Percentiles rank a stretch among this genome's conserved stretches.
Conservation (phyloP, 1,140 invertebrate species). For the Drosophila melanogaster region Release_6_plus_ISO1_MT NT_033779.5:8001-8500, state of each 20-base stretch:
- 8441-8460: slow-evolving; percentile 2
- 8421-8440: slow-evolving; percentile 34
- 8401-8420: slow-evolving; percentile 27
- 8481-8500: not conserved
- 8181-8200: not conserved
- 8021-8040: slow-evolving; percentile 15
- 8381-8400: slow-evolving; percentile 18
- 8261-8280: slow-evolving; percentile 29
- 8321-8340: slow-evolving; percentile 1
- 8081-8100: no score
- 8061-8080: not conserved
- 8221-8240: not conserved
- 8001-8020: slow-evolving; percentile 53
- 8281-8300: slow-evolving; percentile 17
- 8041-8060: not conserved
- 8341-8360: slow-evolving; percentile 8
- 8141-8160: no score
- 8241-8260: slow-evolving; percentile 27
- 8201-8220: no score
- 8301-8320: slow-evolving; percentile 8
- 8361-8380: not conserved
- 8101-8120: no score
- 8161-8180: not conserved
- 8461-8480: slow-evolving; percentile 41
- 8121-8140: no score